Evolutionary conservation across 2,797 vertebrate species (phyloP).

Genomic region (Serranus cabrilla): DNA sequence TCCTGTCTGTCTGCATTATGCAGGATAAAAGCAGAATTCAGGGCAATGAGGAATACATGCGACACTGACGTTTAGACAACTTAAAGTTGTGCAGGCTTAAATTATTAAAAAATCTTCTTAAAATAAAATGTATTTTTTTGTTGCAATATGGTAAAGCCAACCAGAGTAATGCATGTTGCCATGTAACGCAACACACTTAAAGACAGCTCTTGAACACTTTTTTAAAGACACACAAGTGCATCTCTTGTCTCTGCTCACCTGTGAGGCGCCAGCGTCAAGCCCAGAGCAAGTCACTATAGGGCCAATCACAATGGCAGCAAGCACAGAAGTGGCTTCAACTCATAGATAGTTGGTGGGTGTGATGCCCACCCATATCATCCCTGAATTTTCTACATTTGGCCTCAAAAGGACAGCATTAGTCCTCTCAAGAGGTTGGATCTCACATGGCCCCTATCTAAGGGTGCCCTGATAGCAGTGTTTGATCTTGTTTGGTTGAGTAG

Average conservation of each 20-base stretch:
- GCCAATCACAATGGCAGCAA: constrained; percentile 34
- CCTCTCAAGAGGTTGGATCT: constrained; percentile 38
- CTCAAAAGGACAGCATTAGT: constrained; percentile 11
- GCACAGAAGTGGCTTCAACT: constrained; percentile 5
- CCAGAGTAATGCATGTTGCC: no score
- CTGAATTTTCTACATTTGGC: constrained; percentile 25
- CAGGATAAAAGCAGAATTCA: not conserved
- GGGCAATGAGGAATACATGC: not conserved
- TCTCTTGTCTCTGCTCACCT: constrained; percentile 81
- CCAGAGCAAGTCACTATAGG: constrained; percentile 76
- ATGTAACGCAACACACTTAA: constrained; percentile 67
- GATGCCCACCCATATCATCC: constrained; percentile 15
- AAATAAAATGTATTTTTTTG: not conserved
- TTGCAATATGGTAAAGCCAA: not conserved
- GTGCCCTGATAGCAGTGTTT: constrained; percentile 67
- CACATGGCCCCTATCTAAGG: constrained; percentile 48
- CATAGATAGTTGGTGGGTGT: not conserved
- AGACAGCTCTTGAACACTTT: constrained; percentile 82
- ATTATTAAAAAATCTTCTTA: not conserved
- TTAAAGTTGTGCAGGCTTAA: not conserved
- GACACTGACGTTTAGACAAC: not conserved
- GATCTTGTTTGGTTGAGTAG: constrained; percentile 70
- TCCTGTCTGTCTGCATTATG: not conserved
- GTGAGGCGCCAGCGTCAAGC: constrained; percentile 39
- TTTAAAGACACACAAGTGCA: constrained; percentile 53